Evolutionary conservation across 53 echinoderm and acorn worm genomes (phyloP), one percentile per base, ranked within the genome.

Genomic region (Astropecten irregularis): DNA sequence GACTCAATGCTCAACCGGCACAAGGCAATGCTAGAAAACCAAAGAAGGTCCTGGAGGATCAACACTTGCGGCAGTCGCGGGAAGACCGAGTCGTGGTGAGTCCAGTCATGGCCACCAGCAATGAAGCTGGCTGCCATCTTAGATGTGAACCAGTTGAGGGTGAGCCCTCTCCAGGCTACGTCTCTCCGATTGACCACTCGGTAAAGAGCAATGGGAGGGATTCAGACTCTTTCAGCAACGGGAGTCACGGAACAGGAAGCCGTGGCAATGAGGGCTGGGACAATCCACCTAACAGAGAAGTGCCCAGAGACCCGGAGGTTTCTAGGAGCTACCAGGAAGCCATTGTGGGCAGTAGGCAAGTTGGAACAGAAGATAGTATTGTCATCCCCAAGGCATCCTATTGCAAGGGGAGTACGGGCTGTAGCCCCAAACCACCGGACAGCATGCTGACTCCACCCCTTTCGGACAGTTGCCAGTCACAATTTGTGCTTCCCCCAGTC

Each of bases 201-300:
- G 74, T 74, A 8, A 20, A 57, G 16, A 74, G 74, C 74, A 71
- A 71, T 13, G 71, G 71, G 21, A 52, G 57, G 39, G 74, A 74
- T 57, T 74, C 74, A 9, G 74, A 74, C 57, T 74, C 74, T 22
- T 57, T 56, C 7, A 74, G 57, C 21, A 74, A 57, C 51, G 74
- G 56, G 31, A 74, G 74, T 57, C 71, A 71, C 14, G 57, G 69
- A 13, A 57, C 54, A 0, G 61, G 71, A 28, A 19, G 83, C 58
- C 68, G 58, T 38, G 69, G n/a, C 29, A 56, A 58, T 26, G 87
- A 62, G 40, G 82, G 93, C 23, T 93, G 93, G 93, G 93, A 93
- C 25, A 93, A 93, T 34, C 93, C 93, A 16, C 93, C 93, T 0
- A 93, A 93, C 55, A 69, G 87, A 28, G 93, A 93, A 63, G 79